Evolutionary conservation across 2,797 vertebrate species (phyloP).

Genomic region (Coreius guichenoti): DNA sequence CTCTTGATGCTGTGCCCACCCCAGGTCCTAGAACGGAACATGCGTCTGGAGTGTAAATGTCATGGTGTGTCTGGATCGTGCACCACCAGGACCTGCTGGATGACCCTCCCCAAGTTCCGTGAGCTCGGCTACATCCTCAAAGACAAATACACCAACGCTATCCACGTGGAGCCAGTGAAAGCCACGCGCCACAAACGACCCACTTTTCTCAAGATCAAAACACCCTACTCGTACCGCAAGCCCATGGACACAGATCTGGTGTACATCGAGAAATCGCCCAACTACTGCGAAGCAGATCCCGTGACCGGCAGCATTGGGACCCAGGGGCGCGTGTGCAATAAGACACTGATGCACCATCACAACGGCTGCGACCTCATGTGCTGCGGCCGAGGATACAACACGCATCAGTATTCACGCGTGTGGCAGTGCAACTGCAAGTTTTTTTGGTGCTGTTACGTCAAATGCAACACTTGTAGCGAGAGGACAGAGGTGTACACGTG

Average conservation of each 20-base stretch:
- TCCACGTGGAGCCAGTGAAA: slow-evolving; percentile 93
- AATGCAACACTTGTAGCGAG: slow-evolving; percentile 98
- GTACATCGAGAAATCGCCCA: slow-evolving; percentile 96
- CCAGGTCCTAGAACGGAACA: slow-evolving; percentile 93
- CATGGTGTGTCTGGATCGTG: slow-evolving; percentile 97
- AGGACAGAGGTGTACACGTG: slow-evolving; percentile 97
- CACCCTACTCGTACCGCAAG: slow-evolving; percentile 93
- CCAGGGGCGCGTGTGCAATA: slow-evolving; percentile 95
- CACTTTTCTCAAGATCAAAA: slow-evolving; percentile 97
- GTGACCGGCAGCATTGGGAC: slow-evolving; percentile 93
- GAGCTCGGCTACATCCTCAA: slow-evolving; percentile 96
- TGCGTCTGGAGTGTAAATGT: slow-evolving; percentile 97
- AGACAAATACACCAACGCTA: slow-evolving; percentile 93
- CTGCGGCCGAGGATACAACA: slow-evolving; percentile 97
- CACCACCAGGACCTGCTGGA: slow-evolving; percentile 99
- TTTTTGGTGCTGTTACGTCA: slow-evolving; percentile 98
- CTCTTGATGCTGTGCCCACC: slow-evolving; percentile 31
- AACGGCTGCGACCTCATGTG: slow-evolving; percentile 96
- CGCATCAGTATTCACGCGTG: slow-evolving; percentile 94
- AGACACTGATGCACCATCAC: slow-evolving; percentile 90
- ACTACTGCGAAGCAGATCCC: slow-evolving; percentile 94
- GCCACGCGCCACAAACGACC: slow-evolving; percentile 94
- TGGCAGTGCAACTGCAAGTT: slow-evolving; percentile 99
- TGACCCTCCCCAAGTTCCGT: slow-evolving; percentile 95
- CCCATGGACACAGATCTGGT: slow-evolving; percentile 96